Conservation (phyloP, 2,113 vertebrate genomes). For the Glaucidium brasilianum region DNA sequence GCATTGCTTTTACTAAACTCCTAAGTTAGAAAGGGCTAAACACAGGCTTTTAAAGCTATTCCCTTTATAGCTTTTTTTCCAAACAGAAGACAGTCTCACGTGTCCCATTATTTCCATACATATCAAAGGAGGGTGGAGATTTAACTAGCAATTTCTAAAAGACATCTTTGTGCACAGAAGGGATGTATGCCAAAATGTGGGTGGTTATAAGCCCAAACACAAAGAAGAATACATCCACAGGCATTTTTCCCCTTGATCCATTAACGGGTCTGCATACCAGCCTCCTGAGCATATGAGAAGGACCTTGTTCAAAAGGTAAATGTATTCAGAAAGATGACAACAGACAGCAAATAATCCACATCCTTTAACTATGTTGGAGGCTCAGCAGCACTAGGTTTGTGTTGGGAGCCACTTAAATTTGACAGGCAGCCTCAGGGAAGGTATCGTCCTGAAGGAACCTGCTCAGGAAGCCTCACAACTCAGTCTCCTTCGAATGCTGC, state of each 20-base stretch:
- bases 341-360: not conserved
- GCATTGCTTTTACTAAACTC: not conserved
- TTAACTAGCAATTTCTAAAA: constrained; percentile 59
- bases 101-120: constrained; percentile 66
- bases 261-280: constrained; percentile 62
- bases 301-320: constrained; percentile 66
- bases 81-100: constrained; percentile 49
- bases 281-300: constrained; percentile 25
- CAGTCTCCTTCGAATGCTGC: fast-evolving
- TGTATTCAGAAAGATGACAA: constrained; percentile 55
- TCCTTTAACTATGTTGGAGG: not conserved
- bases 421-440: not conserved
- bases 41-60: constrained; percentile 21
- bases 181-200: constrained; percentile 64
- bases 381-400: not conserved
- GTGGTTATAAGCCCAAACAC: constrained; percentile 62
- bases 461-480: not conserved
- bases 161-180: constrained; percentile 65
- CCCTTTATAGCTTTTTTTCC: not conserved
- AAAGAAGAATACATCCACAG: constrained; percentile 64
- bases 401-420: not conserved
- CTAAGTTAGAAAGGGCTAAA: not conserved
- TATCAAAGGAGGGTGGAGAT: constrained; percentile 67
- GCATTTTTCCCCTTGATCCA: constrained; percentile 65
- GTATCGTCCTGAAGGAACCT: not conserved